Percentiles rank a stretch among this genome's conserved stretches.
Evolutionary conservation across 2,797 vertebrate species (phyloP).

Genomic region (Tarsius wallacei): DNA sequence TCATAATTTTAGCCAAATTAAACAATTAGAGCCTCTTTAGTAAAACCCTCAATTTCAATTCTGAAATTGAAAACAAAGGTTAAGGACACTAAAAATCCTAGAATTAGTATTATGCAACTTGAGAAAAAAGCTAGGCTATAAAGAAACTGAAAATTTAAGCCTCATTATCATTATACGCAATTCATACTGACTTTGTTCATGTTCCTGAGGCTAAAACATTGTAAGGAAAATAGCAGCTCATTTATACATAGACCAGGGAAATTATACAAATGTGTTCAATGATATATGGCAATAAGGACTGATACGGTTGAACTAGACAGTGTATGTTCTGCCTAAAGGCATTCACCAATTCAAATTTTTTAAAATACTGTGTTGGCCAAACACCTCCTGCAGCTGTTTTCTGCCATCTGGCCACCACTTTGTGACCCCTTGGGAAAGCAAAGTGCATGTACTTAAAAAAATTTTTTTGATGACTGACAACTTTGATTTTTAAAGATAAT

Average conservation of each 20-base stretch:
- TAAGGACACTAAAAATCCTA: constrained; percentile 60
- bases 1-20: constrained; percentile 60
- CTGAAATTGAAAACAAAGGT: constrained; percentile 53
- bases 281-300: background rate
- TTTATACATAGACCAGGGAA: background rate
- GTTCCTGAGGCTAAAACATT: constrained; percentile 47
- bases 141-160: constrained; percentile 54
- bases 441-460: constrained; percentile 15
- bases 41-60: constrained; percentile 57
- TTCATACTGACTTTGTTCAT: constrained; percentile 55
- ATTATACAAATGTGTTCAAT: background rate
- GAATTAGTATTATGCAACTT: constrained; percentile 13
- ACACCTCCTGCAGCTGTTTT: constrained; percentile 24
- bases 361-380: constrained; percentile 25
- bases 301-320: background rate
- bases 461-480: constrained; percentile 56
- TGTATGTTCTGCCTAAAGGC: constrained; percentile 41
- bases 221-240: constrained; percentile 6
- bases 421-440: constrained; percentile 46
- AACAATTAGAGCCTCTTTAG: constrained; percentile 54
- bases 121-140: constrained; percentile 31
- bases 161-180: background rate
- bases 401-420: constrained; percentile 39
- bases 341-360: constrained; percentile 54
- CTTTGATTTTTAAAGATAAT: constrained; percentile 57